Conservation (phyloP, 2,888 invertebrate genomes). For the Nematopogon swammerdamellus region DNA sequence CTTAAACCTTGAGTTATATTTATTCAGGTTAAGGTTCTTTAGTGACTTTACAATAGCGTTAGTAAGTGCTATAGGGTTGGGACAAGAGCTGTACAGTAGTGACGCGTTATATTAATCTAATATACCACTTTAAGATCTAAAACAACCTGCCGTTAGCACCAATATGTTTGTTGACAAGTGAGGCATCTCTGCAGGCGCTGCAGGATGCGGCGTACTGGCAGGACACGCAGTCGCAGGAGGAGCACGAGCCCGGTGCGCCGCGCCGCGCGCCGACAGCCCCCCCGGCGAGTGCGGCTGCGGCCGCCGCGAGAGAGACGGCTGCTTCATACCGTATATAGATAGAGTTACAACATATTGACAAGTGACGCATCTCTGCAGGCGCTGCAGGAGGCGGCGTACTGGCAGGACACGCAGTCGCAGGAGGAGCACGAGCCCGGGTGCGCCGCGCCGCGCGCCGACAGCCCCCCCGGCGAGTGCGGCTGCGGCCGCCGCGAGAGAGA, state of each 20-base stretch:
- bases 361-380: background rate
- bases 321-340: slow-evolving; percentile 89
- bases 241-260: too few species aligned
- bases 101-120: too few species aligned
- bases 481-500: slow-evolving; percentile 17
- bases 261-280: background rate
- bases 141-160: too few species aligned
- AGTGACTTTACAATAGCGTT: too few species aligned
- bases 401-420: background rate
- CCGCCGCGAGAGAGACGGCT: slow-evolving; percentile 38
- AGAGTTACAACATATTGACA: background rate
- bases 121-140: too few species aligned
- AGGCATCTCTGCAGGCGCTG: background rate
- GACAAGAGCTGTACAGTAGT: too few species aligned
- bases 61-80: too few species aligned
- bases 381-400: background rate
- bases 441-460: background rate
- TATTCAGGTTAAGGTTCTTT: too few species aligned
- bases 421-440: too few species aligned
- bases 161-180: too few species aligned
- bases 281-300: background rate
- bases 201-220: slow-evolving; percentile 1
- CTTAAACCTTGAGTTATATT: too few species aligned
- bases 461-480: background rate
- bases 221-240: background rate